Evolutionary conservation across 2,888 invertebrate species (phyloP), one percentile per base, ranked within the genome.

Genomic region (Netelia melanura): DNA sequence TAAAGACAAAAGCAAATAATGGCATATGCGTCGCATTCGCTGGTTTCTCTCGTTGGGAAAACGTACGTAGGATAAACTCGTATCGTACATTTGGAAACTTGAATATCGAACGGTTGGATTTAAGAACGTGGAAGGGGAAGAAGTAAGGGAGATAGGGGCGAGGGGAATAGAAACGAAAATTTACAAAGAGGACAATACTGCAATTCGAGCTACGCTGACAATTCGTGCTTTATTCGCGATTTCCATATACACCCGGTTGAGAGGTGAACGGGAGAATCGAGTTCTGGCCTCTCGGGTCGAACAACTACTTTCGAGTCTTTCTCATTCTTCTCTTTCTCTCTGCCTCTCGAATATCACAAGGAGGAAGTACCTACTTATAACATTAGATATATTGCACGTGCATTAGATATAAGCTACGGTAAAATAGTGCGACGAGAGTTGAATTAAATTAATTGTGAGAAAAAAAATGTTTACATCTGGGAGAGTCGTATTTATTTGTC

Each of bases 271-370:
- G 74, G 44, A 83, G 62, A 78, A 58, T 67, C 68, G 54, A 58
- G 48, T 65, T 76, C 64, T 52, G 74, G 65, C 72, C 80, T 17
- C 65, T 17, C 65, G 58, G 58, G 61, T 75, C 68, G 43, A 62
- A 62, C 38, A n/a, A 75, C 81, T 71, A 71, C 76, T 83, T 83
- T 83, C 81, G 81, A 81, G 75, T 75, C 78, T 78, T 64, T 52
- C 61, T 56, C 78, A 68, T 62, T 70, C 44, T 78, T 62, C 62
- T 38, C 56, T 67, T 8, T 56, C 61, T 70, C 48, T 11, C 58
- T 64, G 56, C n/a, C 65, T 30, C 64, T 62, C 65, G 9, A 38
- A 67, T 84, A 82, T 83, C 78, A 21, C 78, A 74, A 70, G 70
- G 14, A 54, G 78, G 68, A 78, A 83, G 83, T 83, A 52, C 74